Base-by-base conservation (phyloP, 1,140 invertebrate species). In the Leptoteleia sp. region DNA sequence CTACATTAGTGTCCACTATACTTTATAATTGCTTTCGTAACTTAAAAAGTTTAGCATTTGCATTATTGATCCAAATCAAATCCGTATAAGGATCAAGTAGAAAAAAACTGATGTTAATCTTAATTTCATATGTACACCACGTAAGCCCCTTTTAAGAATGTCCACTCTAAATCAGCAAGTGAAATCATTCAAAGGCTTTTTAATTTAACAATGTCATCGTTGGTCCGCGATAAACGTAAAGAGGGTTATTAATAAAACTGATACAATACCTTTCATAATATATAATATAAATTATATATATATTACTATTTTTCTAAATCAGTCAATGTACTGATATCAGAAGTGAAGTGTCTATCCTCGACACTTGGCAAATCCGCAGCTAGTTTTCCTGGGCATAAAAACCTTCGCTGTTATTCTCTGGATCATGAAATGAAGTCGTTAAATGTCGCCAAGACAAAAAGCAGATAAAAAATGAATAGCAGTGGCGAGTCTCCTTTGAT, bases 401-500 rank as follows among this genome's bases (percentile, higher is more conserved):
- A 47, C 7, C 17, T 54, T 33, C 16, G 33, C 3, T 3, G 22
- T 25, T 25, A 25, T 25, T 25, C 16, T 12, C 25, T 1, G 17
- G 11, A 54, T 38, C 17, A n/a, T 25, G 17, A n/a, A 59, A 72
- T 62, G 55, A 62, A 72, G 45, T 72, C 22, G 22, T 72, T 61
- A 62, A 64, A 50, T 55, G 48, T 57, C 52, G 31, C 25, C 0
- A 1, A 40, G 48, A 50, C 45, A 33, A 70, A 57, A 57, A 59
- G 50, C 13, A 45, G 43, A 57, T 55, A 55, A 62, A 73, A 65
- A 75, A 47, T 59, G 54, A 59, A 33, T 59, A 59, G 11, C 11
- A 25, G 35, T 38, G 8, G 33, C 35, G 22, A 48, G 25, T 54
- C n/a, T n/a, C 25, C 50, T 70, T 68, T 62, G 54, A 68, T 68